Evolutionary conservation across 1,140 invertebrate genomes (phyloP).

Genomic region (Tetramorium parvispinum): DNA sequence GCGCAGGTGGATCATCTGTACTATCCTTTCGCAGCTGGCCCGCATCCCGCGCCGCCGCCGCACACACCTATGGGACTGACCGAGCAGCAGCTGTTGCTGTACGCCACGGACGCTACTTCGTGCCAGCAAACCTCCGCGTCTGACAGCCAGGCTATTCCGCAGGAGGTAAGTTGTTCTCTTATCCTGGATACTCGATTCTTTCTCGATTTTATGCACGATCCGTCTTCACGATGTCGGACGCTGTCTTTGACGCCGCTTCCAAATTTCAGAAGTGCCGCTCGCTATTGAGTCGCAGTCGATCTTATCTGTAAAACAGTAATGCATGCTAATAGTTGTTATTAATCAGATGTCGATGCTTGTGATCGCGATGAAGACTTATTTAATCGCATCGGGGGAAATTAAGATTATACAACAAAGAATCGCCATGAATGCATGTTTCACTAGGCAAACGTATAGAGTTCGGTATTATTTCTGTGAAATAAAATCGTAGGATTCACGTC

Average conservation of each 20-base stretch:
- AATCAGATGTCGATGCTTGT: background rate
- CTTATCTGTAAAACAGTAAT: conserved; percentile 7
- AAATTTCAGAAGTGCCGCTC: background rate
- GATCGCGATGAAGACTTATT: conserved; percentile 12
- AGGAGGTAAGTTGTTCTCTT: conserved; percentile 77
- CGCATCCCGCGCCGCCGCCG: conserved; percentile 74
- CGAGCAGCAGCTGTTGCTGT: conserved; percentile 82
- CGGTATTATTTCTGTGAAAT: conserved; percentile 58
- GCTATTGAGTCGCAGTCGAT: background rate
- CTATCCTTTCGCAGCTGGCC: conserved; percentile 79
- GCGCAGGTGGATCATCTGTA: conserved; percentile 81
- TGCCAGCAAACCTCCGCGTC: conserved; percentile 77
- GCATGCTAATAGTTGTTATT: background rate
- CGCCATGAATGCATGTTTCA: background rate
- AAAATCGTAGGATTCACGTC: conserved; percentile 82
- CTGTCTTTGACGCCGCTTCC: background rate
- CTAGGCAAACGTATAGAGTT: background rate
- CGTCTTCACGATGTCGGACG: background rate
- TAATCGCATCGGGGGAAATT: background rate
- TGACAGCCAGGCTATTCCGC: conserved; percentile 77
- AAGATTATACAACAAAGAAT: background rate
- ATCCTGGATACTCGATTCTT: background rate
- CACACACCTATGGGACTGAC: conserved; percentile 80
- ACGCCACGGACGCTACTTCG: conserved; percentile 76
- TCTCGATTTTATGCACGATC: background rate